These are phyloP conservation scores for Apotomis betuletana DNA, from an alignment of 2,888 invertebrate genomes.

Conservation along the genomic window DNA sequence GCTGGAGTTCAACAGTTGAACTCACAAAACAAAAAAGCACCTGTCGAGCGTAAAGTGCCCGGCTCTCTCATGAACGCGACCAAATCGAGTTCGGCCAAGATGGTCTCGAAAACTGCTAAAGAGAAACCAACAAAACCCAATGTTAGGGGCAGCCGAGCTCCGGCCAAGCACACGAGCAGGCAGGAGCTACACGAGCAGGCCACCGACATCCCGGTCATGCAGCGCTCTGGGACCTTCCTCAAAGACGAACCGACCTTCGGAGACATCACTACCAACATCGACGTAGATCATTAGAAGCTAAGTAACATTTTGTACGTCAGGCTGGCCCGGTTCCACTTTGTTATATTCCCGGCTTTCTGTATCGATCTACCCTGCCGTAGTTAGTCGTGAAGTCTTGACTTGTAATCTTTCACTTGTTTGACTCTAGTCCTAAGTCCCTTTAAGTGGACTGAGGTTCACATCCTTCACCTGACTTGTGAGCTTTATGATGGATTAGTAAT, in stretches of 20 bases:
- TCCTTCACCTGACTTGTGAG: neutral
- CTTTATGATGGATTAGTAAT: neutral
- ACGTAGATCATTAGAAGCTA: conserved; percentile 55
- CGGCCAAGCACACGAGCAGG: conserved; percentile 44
- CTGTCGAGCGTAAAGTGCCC: conserved; percentile 54
- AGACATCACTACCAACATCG: conserved; percentile 61
- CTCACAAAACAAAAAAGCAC: conserved; percentile 39
- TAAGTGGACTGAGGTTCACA: no score
- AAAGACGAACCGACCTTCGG: conserved; percentile 88
- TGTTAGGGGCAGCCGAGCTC: neutral
- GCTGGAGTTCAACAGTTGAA: neutral
- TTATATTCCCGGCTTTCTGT: neutral
- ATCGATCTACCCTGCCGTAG: neutral
- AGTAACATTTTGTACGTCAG: conserved; percentile 4
- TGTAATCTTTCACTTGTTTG: neutral
- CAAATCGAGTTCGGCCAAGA: conserved; percentile 84
- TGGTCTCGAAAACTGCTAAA: conserved; percentile 68
- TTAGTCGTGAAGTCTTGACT: neutral
- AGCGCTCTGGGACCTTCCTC: conserved; percentile 88
- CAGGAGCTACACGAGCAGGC: conserved; percentile 43
- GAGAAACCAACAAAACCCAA: conserved; percentile 46
- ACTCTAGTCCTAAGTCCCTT: neutral
- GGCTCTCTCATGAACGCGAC: conserved; percentile 82
- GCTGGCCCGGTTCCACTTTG: neutral
- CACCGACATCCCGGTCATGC: conserved; percentile 66